phyloP scores from a whole-genome alignment of 2,797 vertebrate genomes.

The Salmo trutta region DNA sequence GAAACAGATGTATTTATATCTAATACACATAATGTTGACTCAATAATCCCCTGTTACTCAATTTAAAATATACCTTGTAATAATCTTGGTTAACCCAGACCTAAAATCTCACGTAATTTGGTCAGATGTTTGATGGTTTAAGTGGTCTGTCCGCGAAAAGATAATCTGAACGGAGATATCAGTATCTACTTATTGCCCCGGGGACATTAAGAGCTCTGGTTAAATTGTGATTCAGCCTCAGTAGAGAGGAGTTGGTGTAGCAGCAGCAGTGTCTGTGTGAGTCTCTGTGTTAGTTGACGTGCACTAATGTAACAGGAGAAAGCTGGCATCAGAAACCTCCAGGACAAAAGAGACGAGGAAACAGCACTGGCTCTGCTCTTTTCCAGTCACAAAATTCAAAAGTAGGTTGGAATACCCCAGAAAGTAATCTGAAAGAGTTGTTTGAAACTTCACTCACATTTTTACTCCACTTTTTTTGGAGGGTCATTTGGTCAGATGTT shows the following conservation, averaged over 20 bases:
- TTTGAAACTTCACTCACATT: not conserved
- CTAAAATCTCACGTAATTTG: not conserved
- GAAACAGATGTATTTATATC: not conserved
- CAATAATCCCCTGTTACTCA: not conserved
- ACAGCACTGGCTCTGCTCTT: conserved; percentile 74
- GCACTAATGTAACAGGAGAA: conserved; percentile 77
- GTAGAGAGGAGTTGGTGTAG: not conserved
- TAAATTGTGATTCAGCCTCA: no score
- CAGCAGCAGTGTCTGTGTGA: conserved; percentile 15
- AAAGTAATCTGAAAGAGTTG: conserved; percentile 41
- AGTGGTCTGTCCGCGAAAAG: no score
- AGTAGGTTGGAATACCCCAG: conserved; percentile 16
- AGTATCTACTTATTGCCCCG: no score
- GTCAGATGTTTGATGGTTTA: not conserved
- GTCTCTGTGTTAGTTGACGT: conserved; percentile 52
- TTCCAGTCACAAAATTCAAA: conserved; percentile 53
- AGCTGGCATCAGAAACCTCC: conserved; percentile 68
- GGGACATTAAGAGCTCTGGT: no score
- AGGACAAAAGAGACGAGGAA: conserved; percentile 70
- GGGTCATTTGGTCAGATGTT: no score
- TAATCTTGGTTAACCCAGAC: no score
- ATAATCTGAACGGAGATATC: no score
- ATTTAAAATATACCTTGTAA: not conserved
- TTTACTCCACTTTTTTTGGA: no score
- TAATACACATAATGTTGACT: not conserved